Evolutionary conservation across 2,113 vertebrate species (phyloP).

Genomic region (Brachyhypopomus occidentalis): DNA sequence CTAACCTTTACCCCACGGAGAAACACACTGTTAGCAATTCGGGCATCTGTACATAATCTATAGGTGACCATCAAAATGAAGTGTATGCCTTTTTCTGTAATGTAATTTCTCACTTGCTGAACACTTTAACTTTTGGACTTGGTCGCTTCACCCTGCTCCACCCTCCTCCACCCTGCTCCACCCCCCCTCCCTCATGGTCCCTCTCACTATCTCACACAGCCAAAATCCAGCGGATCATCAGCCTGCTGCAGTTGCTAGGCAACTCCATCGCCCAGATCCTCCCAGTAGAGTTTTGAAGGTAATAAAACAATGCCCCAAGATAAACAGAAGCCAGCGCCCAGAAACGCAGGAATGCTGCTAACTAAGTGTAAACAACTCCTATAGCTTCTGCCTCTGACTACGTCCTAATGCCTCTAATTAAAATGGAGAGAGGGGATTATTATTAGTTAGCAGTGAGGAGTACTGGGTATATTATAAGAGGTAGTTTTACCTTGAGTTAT

Average conservation of each 20-base stretch:
- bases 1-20: no score
- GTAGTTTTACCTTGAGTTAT: conserved; percentile 15
- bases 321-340: conserved; percentile 71
- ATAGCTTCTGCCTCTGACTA: conserved; percentile 39
- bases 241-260: conserved; percentile 77
- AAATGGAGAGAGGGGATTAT: conserved; percentile 50
- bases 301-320: conserved; percentile 83
- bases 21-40: no score
- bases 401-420: conserved; percentile 34
- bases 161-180: not conserved
- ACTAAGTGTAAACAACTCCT: conserved; percentile 55
- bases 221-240: conserved; percentile 71
- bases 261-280: conserved; percentile 76
- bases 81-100: no score
- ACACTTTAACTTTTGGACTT: not conserved
- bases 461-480: conserved; percentile 33
- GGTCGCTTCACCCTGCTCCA: not conserved
- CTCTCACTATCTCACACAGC: conserved; percentile 44
- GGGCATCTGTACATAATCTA: no score
- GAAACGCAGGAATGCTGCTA: conserved; percentile 51
- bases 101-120: not conserved
- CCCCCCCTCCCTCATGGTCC: not conserved
- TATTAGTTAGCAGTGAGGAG: conserved; percentile 8
- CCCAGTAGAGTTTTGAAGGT: conserved; percentile 76
- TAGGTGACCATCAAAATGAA: no score